phyloP scores from a whole-genome alignment of 2,888 invertebrate species.

The Andrena dorsata region DNA sequence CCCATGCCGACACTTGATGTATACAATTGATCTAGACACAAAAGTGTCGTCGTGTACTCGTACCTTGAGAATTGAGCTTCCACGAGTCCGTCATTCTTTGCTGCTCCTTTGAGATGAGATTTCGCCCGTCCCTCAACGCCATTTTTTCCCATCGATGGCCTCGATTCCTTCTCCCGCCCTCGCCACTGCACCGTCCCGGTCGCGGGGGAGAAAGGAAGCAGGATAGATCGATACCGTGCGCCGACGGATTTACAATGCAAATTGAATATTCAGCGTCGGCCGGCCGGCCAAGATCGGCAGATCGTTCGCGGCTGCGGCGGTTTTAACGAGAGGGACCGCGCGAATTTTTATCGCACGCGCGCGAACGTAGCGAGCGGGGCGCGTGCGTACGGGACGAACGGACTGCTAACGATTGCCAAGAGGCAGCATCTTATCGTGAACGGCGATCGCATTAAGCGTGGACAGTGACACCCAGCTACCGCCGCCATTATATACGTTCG shows the following conservation, averaged over 20 bases:
- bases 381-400: slow-evolving; percentile 45
- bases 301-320: slow-evolving; percentile 30
- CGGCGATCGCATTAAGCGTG: slow-evolving; percentile 82
- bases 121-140: neutral
- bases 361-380: slow-evolving; percentile 18
- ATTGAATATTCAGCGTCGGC: slow-evolving; percentile 20
- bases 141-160: neutral
- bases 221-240: slow-evolving; percentile 27
- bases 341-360: slow-evolving; percentile 59
- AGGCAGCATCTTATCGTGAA: slow-evolving; percentile 80
- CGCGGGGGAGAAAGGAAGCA: slow-evolving; percentile 7
- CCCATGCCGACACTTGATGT: too few relatives aligned
- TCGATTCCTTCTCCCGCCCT: neutral
- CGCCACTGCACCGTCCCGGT: neutral
- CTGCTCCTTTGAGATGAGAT: too few relatives aligned
- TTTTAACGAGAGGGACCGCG: slow-evolving; percentile 57
- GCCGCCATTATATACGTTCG: slow-evolving; percentile 76
- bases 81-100: too few relatives aligned
- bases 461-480: slow-evolving; percentile 80
- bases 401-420: slow-evolving; percentile 80
- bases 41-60: too few relatives aligned
- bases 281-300: slow-evolving; percentile 29
- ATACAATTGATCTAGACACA: too few relatives aligned
- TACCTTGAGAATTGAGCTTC: too few relatives aligned
- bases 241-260: slow-evolving; percentile 55